Evolutionary conservation across 1,140 invertebrate genomes (phyloP), one percentile per base, ranked within the genome.

Genomic region (Bombus huntii): DNA sequence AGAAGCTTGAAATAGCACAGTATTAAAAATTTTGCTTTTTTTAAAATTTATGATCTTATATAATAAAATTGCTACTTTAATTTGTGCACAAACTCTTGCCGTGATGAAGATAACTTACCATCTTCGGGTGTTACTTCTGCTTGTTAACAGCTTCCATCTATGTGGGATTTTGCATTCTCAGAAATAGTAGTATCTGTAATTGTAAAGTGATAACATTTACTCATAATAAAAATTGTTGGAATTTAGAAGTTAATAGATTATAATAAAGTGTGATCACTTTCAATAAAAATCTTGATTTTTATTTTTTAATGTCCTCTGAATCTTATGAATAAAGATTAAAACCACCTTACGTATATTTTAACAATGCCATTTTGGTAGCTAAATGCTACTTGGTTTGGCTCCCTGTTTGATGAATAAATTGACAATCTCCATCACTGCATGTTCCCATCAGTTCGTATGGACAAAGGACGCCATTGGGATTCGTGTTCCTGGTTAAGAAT

Each of bases 401-500:
- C 74, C 88, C 91, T 83, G 85, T 91, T 34, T 92, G 93, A 91
- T 95, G 94, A 87, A 94, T 81, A 87, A 89, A 95, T 87, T 91
- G 91, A 90, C 95, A 95, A 79, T 94, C 93, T 78, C 89, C 93
- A 77, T 95, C 95, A 75, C 90, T 94, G 91, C 95, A 95, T 74
- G 93, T 95, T 72, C 95, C 95, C 93, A 93, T 94, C 34, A 95
- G 88, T 81, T 95, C 94, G 82, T 90, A 95, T 1, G 95, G 95
- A 85, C 95, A 95, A 73, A 95, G 92, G 80, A 95, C 92, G 88
- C 94, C 94, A 90, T 95, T 87, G 13, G 91, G 91, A 85, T 93
- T 88, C 62, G 86, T 82, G 84, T 89, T 94, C 91, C 94, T 95
- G 85, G 79, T 91, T 89, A 81, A 91, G 81, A 92, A 89, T 82